Conservation (phyloP, 64 coral and sea anemone genomes). For the Stichodactyla helianthus region DNA sequence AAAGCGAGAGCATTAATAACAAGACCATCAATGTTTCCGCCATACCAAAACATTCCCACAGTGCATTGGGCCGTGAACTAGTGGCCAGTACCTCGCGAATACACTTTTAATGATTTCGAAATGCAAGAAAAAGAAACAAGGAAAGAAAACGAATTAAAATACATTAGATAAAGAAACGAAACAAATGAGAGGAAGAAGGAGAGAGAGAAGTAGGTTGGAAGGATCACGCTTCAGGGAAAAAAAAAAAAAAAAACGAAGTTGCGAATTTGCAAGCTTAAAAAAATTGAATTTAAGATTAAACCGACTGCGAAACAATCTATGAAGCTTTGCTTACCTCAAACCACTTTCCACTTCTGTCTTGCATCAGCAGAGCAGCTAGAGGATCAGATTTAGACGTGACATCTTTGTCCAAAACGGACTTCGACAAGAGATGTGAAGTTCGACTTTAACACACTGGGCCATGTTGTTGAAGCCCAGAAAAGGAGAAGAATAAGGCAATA, state of each 20-base stretch:
- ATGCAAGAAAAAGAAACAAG: too few relatives aligned
- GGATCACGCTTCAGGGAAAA: too few relatives aligned
- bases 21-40: not conserved
- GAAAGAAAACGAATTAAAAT: too few relatives aligned
- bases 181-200: too few relatives aligned
- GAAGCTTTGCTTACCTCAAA: conserved; percentile 44
- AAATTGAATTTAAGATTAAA: not conserved
- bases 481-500: too few relatives aligned
- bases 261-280: too few relatives aligned
- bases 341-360: conserved; percentile 65
- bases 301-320: not conserved
- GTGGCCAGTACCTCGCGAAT: not conserved
- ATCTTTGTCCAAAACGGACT: conserved; percentile 68
- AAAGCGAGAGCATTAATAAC: not conserved
- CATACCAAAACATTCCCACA: not conserved
- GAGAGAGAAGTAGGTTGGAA: too few relatives aligned
- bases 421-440: conserved; percentile 73
- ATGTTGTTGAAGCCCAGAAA: conserved; percentile 13
- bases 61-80: not conserved
- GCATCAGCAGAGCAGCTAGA: conserved; percentile 48
- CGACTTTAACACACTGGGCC: conserved; percentile 73
- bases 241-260: too few relatives aligned
- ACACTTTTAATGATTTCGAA: too few relatives aligned
- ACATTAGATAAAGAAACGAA: too few relatives aligned
- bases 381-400: conserved; percentile 74